Conservation (phyloP, 2,797 vertebrate genomes). For the Dromococcyx pavoninus region DNA sequence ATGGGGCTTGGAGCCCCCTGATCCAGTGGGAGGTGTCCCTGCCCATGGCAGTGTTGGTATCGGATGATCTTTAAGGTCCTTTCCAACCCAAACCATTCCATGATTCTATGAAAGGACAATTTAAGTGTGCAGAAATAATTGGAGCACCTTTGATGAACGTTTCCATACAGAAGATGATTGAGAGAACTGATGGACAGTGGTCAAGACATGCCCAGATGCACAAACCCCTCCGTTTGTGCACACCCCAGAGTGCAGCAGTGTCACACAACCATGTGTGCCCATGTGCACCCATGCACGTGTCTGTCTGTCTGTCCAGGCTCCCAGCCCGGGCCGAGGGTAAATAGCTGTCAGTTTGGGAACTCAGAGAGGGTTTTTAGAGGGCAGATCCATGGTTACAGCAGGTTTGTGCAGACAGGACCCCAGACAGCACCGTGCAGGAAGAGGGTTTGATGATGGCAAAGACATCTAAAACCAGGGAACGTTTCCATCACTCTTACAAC, state of each 20-base stretch:
- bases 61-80: too few relatives aligned
- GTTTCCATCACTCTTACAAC: background rate
- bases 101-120: too few relatives aligned
- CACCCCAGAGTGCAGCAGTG: background rate
- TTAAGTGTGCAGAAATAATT: background rate
- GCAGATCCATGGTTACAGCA: background rate
- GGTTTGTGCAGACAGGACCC: background rate
- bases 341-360: background rate
- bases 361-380: background rate
- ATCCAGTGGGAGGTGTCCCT: too few relatives aligned
- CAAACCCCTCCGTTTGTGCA: background rate
- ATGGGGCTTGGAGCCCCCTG: too few relatives aligned
- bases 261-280: too few relatives aligned
- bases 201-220: background rate
- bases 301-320: background rate
- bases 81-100: too few relatives aligned
- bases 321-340: background rate
- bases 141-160: background rate
- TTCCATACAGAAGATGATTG: background rate
- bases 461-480: background rate
- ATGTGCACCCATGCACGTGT: fast-evolving
- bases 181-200: background rate
- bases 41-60: too few relatives aligned
- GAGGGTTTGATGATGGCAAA: background rate
- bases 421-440: background rate